phyloP scores from a whole-genome alignment of 2,888 invertebrate genomes.

The Phaonia tiefii region DNA sequence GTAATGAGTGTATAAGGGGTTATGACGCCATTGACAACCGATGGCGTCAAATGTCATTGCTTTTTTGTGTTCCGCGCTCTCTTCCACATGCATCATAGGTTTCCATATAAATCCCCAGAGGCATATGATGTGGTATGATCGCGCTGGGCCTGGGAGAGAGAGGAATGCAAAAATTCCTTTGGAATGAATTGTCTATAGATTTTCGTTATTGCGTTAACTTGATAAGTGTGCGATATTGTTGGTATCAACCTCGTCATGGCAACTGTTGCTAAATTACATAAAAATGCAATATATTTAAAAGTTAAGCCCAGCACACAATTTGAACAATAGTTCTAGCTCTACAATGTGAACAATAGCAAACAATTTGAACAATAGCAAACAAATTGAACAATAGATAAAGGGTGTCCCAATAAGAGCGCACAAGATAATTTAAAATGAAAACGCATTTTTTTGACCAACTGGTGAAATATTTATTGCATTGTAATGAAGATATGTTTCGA shows the following conservation, averaged over 20 bases:
- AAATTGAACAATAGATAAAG: too few species aligned
- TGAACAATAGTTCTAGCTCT: too few species aligned
- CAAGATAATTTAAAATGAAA: too few species aligned
- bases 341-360: too few species aligned
- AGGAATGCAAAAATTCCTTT: conserved; percentile 6
- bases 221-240: conserved; percentile 62
- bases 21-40: conserved; percentile 61
- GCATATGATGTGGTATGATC: not conserved
- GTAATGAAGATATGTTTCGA: too few species aligned
- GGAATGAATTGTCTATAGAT: conserved; percentile 11
- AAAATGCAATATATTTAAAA: conserved; percentile 45
- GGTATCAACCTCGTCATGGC: conserved; percentile 47
- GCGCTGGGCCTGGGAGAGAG: too few species aligned
- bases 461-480: too few species aligned
- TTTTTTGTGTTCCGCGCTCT: conserved; percentile 11
- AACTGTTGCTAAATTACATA: conserved; percentile 59
- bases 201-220: conserved; percentile 52
- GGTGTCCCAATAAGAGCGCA: too few species aligned
- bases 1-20: not conserved
- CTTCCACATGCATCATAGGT: not conserved
- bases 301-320: conserved; percentile 49
- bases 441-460: too few species aligned
- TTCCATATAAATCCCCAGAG: not conserved
- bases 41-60: conserved; percentile 51
- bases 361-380: too few species aligned